Conservation (phyloP, 2,888 invertebrate species). For the Meganola albula region DNA sequence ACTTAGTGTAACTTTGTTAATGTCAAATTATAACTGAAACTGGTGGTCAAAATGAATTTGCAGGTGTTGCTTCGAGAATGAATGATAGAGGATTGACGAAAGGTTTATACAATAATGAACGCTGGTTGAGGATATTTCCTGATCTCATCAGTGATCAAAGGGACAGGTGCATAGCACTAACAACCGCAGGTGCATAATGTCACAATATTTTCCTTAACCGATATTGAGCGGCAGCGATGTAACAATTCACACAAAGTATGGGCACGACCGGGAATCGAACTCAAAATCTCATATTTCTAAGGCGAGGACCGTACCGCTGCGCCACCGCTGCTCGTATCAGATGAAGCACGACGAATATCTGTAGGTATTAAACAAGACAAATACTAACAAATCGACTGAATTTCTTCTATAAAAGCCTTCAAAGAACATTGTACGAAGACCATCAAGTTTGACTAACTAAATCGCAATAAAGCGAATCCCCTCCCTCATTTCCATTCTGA, state of each 20-base stretch:
- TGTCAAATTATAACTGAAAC: constrained; percentile 23
- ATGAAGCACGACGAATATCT: constrained; percentile 1
- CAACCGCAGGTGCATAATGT: background rate
- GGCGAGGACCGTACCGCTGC: too few species aligned
- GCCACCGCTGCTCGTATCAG: too few species aligned
- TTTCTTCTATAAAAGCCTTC: constrained; percentile 1
- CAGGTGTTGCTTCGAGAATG: constrained; percentile 14
- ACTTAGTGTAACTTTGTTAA: constrained; percentile 25
- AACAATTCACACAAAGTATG: too few species aligned
- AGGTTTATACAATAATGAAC: too few species aligned
- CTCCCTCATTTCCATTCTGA: constrained; percentile 22
- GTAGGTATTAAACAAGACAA: constrained; percentile 1
- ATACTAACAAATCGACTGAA: constrained; percentile 5
- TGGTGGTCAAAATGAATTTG: constrained; percentile 19
- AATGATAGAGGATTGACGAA: too few species aligned
- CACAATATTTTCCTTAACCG: too few species aligned
- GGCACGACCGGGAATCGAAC: too few species aligned
- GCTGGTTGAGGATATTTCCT: too few species aligned
- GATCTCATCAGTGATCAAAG: too few species aligned
- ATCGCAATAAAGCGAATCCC: constrained; percentile 15
- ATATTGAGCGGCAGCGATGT: too few species aligned
- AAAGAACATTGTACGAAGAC: constrained; percentile 16
- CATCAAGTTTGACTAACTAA: constrained; percentile 17
- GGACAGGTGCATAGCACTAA: background rate
- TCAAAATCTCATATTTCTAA: too few species aligned